Percentiles rank a stretch among this genome's conserved stretches.
Conservation (phyloP, 2,113 vertebrate species). For the Pomatorhinus ruficollis region DNA sequence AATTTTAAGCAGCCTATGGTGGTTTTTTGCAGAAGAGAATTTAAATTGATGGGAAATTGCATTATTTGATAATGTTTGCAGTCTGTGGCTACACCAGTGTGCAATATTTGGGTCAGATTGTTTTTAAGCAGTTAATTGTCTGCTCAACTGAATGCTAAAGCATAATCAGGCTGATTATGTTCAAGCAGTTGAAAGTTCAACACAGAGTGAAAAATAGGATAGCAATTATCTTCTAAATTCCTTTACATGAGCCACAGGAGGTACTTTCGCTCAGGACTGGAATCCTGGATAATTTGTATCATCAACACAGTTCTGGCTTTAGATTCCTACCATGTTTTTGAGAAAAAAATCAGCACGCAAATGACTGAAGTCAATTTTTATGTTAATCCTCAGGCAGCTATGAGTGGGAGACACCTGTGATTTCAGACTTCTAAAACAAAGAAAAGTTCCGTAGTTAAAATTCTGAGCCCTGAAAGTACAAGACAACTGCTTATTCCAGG, state of each 20-base stretch:
- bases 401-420: not conserved
- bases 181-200: slow-evolving; percentile 4
- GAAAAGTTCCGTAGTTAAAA: not conserved
- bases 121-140: not conserved
- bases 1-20: not conserved
- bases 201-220: not conserved
- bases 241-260: not conserved
- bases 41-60: not conserved
- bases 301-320: not conserved
- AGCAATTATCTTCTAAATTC: not conserved
- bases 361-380: not conserved
- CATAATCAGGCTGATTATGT: not conserved
- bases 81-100: not conserved
- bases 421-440: not conserved
- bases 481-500: not conserved
- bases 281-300: not conserved
- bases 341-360: not conserved
- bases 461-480: not conserved
- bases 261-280: not conserved
- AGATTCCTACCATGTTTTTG: not conserved
- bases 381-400: not conserved
- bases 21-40: not conserved
- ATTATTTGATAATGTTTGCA: not conserved
- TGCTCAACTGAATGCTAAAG: not conserved
- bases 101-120: not conserved